These are phyloP conservation scores for Cheirogaleus major DNA, from an alignment of 2,797 vertebrate genomes.

Conservation along the genomic window DNA sequence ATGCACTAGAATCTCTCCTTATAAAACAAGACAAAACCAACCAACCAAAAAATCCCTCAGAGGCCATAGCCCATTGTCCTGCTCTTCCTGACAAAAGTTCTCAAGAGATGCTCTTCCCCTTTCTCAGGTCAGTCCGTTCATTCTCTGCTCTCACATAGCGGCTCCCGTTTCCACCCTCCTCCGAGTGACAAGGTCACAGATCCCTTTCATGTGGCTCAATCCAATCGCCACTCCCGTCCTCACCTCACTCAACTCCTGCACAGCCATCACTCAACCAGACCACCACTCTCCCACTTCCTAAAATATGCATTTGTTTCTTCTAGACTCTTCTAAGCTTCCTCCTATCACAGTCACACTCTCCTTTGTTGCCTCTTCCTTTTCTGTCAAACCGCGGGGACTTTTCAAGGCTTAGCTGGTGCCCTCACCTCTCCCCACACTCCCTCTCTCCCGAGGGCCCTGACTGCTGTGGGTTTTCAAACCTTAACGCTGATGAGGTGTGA, in stretches of 20 bases:
- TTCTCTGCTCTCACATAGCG: neutral
- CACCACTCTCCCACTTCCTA: neutral
- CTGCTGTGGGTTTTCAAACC: neutral
- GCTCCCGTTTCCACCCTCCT: neutral
- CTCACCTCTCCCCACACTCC: neutral
- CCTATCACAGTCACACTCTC: neutral
- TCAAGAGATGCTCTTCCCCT: neutral
- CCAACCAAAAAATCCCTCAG: neutral
- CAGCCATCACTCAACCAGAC: neutral
- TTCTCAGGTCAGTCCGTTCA: neutral
- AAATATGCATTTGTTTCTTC: neutral
- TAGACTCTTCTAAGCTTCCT: neutral
- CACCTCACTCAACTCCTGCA: neutral
- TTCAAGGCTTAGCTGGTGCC: neutral
- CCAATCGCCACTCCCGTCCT: neutral
- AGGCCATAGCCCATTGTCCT: neutral
- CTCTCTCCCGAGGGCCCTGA: neutral
- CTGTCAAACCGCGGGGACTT: neutral
- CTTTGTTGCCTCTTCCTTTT: neutral
- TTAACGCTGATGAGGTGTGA: neutral
- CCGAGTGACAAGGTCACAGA: neutral
- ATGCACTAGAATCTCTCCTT: neutral
- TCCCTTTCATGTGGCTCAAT: neutral
- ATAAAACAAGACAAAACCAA: neutral
- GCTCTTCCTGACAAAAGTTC: neutral